phyloP scores from a whole-genome alignment of 2,797 vertebrate species.

The Crenuchus spilurus region DNA sequence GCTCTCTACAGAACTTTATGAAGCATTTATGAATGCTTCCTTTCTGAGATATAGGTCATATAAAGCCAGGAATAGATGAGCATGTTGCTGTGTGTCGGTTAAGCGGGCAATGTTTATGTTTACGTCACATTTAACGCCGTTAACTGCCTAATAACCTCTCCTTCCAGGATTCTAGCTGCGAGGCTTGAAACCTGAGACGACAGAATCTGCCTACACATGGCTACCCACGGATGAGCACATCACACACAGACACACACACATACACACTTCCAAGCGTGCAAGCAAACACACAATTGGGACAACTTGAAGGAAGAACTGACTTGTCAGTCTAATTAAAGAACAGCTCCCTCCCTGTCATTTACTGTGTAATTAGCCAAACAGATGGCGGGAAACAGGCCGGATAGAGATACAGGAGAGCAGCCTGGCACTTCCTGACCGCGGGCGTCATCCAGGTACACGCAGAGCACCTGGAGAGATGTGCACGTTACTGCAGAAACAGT shows the following conservation, averaged over 20 bases:
- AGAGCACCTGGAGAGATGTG: not conserved
- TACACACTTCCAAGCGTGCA: not conserved
- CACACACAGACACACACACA: conserved; percentile 10
- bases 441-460: not conserved
- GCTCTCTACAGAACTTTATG: not conserved
- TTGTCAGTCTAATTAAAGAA: conserved; percentile 47
- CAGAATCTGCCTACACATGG: conserved; percentile 14
- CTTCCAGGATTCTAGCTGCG: conserved; percentile 6
- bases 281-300: not conserved
- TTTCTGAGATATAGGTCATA: conserved; percentile 11
- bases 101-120: conserved; percentile 6
- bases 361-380: conserved; percentile 37
- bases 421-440: conserved; percentile 8
- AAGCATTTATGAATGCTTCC: conserved; percentile 15
- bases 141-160: conserved; percentile 6
- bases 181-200: conserved; percentile 31
- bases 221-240: conserved; percentile 11
- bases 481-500: not conserved
- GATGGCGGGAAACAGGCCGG: conserved; percentile 22
- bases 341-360: conserved; percentile 28
- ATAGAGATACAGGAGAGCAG: conserved; percentile 19
- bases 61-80: not conserved
- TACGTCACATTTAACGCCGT: conserved; percentile 17
- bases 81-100: not conserved
- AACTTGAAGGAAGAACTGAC: conserved; percentile 3